Percentiles rank a stretch among this genome's conserved stretches.
These are phyloP conservation scores for Sapajus apella DNA, from an alignment of 2,113 vertebrate species.

Conservation along the genomic window DNA sequence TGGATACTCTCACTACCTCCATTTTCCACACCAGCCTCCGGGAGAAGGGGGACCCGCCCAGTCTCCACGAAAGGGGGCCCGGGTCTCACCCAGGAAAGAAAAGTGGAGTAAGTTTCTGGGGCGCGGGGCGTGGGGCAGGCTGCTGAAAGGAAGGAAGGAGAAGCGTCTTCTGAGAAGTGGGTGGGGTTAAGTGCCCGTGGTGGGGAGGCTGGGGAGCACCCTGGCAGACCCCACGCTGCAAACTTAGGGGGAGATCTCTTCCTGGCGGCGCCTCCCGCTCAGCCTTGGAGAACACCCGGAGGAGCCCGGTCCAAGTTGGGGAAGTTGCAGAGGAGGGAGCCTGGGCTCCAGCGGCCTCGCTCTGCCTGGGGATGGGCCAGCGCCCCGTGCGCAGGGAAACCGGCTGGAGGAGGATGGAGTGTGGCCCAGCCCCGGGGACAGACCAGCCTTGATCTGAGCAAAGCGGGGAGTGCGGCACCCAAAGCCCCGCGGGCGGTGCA, in stretches of 20 bases:
- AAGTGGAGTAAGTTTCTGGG: not conserved
- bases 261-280: not conserved
- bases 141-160: not conserved
- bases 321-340: not conserved
- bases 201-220: not conserved
- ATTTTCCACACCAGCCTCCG: not conserved
- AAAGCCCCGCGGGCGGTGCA: not conserved
- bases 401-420: not conserved
- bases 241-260: not conserved
- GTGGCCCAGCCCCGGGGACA: fast-evolving
- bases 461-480: not conserved
- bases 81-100: not conserved
- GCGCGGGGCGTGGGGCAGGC: not conserved
- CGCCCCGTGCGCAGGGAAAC: not conserved
- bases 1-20: not conserved
- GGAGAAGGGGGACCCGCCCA: too few species aligned
- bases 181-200: fast-evolving
- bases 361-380: not conserved
- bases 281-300: not conserved
- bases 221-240: not conserved
- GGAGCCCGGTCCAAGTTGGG: too few species aligned
- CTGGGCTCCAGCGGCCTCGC: too few species aligned
- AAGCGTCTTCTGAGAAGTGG: not conserved
- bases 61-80: not conserved
- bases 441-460: not conserved